These are phyloP conservation scores for Pogonocichla stellata DNA, from an alignment of 2,113 vertebrate species.

Conservation along the genomic window DNA sequence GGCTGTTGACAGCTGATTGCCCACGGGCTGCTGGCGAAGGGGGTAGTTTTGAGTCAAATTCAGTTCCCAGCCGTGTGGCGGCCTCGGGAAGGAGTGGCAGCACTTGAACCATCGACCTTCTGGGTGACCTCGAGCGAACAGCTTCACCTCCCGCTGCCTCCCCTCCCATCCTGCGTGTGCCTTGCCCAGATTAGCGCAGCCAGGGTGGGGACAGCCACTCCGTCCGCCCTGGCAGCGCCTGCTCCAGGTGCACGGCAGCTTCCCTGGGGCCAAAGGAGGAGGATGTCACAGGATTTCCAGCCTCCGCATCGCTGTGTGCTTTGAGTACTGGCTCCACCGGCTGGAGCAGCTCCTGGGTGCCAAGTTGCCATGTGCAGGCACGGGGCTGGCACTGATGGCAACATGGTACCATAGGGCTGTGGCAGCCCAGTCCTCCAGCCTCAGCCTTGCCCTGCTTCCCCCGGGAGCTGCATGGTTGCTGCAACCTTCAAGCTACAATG, in stretches of 20 bases:
- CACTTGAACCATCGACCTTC: constrained; percentile 5
- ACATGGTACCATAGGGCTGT: not conserved
- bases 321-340: not conserved
- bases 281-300: constrained; percentile 22
- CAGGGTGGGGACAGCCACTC: constrained; percentile 7
- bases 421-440: not conserved
- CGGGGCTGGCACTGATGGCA: not conserved
- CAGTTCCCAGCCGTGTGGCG: not conserved
- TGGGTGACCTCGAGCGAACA: not conserved
- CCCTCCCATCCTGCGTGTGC: constrained; percentile 52
- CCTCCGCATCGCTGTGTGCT: not conserved
- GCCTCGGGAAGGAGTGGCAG: not conserved
- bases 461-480: not conserved
- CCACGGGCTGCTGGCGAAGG: not conserved
- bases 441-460: not conserved
- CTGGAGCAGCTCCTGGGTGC: not conserved
- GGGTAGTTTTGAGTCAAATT: not conserved
- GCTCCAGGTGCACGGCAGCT: not conserved
- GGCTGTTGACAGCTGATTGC: not conserved
- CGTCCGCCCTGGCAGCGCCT: not conserved
- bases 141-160: constrained; percentile 8
- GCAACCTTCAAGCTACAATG: not conserved
- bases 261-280: not conserved
- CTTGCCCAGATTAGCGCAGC: constrained; percentile 28
- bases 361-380: not conserved